These are phyloP conservation scores for Trichogramma pretiosum DNA, from an alignment of 1,140 invertebrate species.

Conservation along the genomic window DNA sequence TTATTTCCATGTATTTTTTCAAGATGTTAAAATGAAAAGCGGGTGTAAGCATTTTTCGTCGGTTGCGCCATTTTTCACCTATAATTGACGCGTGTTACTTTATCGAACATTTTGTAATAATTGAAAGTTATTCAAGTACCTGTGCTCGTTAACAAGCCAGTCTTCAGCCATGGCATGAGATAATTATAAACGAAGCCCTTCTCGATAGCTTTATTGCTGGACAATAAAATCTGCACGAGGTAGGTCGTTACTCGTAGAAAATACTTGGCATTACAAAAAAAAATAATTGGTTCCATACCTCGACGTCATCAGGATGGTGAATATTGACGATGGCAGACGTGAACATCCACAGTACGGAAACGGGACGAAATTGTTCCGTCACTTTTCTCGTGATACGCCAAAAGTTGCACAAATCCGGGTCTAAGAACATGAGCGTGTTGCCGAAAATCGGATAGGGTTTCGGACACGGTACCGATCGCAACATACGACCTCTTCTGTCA, in stretches of 20 bases:
- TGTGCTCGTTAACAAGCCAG: slow-evolving; percentile 54
- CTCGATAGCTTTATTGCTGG: slow-evolving; percentile 46
- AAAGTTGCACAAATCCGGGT: background rate
- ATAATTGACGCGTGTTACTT: background rate
- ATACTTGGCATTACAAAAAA: background rate
- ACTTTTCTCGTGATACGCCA: background rate
- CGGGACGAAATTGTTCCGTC: slow-evolving; percentile 23
- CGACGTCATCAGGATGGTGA: slow-evolving; percentile 26
- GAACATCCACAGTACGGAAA: slow-evolving; percentile 18
- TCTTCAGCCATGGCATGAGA: slow-evolving; percentile 56
- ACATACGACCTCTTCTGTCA: background rate
- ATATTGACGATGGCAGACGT: slow-evolving; percentile 3
- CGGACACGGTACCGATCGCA: background rate
- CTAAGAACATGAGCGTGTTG: background rate
- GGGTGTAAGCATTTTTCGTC: slow-evolving; percentile 76
- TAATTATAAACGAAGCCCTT: slow-evolving; percentile 53
- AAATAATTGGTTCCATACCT: slow-evolving; percentile 20
- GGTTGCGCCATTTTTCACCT: slow-evolving; percentile 69
- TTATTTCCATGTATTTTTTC: too few relatives aligned
- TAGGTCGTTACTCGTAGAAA: background rate
- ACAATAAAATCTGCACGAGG: slow-evolving; percentile 24
- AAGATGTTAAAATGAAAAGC: slow-evolving; percentile 90
- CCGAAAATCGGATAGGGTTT: background rate
- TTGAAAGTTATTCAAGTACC: slow-evolving; percentile 1
- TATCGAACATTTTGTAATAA: background rate